Evolutionary conservation across 2,113 vertebrate genomes (phyloP).

Genomic region (Myiozetetes cayanensis): DNA sequence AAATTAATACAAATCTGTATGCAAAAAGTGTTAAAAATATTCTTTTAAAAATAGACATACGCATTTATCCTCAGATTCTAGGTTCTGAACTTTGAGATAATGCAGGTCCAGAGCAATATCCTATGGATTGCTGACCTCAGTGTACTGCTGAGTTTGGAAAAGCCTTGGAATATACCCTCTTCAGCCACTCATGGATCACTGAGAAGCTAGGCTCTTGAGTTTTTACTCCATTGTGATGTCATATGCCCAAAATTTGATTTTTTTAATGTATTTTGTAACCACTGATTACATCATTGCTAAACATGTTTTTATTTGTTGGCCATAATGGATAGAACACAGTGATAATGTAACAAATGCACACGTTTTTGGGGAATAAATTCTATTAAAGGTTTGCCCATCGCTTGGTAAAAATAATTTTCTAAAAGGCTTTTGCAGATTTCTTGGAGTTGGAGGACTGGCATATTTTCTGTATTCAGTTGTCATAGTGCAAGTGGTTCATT

Average conservation of each 20-base stretch:
- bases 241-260: background rate
- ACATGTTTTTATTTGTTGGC: background rate
- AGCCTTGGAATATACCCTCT: background rate
- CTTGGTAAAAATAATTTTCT: background rate
- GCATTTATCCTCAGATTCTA: background rate
- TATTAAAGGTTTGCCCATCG: background rate
- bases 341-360: background rate
- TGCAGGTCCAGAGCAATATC: background rate
- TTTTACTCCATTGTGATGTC: background rate
- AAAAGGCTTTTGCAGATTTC: background rate
- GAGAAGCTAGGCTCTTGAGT: background rate
- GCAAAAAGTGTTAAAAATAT: background rate
- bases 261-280: background rate
- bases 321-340: background rate
- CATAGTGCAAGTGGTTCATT: background rate
- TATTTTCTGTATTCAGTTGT: background rate
- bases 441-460: background rate
- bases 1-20: background rate
- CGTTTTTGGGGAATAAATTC: accelerated
- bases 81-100: background rate
- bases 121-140: background rate
- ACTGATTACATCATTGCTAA: background rate
- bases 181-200: background rate
- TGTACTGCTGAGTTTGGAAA: background rate
- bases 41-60: background rate